Conservation (phyloP, 92 coral and sea anemone species). For the Nematostella vectensis region DNA sequence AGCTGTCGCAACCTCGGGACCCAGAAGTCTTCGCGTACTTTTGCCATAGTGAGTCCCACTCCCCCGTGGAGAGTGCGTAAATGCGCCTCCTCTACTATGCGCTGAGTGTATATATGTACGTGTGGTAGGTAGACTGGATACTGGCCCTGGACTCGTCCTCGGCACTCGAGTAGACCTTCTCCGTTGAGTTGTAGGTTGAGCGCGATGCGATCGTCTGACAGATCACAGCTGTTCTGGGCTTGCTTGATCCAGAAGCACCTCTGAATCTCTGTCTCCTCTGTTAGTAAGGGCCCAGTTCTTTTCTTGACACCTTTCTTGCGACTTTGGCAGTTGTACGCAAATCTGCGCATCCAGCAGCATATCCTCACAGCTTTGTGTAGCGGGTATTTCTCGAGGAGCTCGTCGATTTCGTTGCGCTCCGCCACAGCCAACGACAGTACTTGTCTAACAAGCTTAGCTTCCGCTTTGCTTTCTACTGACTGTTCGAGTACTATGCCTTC, state of each 20-base stretch:
- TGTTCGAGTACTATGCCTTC: not conserved
- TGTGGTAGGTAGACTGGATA: constrained; percentile 7
- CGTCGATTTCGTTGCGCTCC: constrained; percentile 4
- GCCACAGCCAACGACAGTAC: constrained; percentile 1
- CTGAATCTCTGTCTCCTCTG: constrained; percentile 6
- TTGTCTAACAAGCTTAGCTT: constrained; percentile 1
- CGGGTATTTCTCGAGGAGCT: constrained; percentile 5
- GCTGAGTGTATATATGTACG: not conserved
- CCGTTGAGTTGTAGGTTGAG: constrained; percentile 12
- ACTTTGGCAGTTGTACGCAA: not conserved
- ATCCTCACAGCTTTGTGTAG: constrained; percentile 1
- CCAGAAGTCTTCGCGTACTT: constrained; percentile 7
- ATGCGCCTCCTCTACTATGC: constrained; percentile 7
- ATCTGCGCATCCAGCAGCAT: not conserved
- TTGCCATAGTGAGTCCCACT: constrained; percentile 14
- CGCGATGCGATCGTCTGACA: constrained; percentile 5
- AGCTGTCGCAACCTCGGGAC: constrained; percentile 7
- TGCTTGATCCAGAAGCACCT: not conserved
- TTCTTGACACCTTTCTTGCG: not conserved
- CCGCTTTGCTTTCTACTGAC: not conserved
- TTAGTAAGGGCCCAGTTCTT: constrained; percentile 2
- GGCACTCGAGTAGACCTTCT: not conserved
- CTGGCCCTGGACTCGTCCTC: not conserved
- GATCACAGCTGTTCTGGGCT: not conserved
- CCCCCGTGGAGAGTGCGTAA: constrained; percentile 11